Conservation (phyloP, 2,888 invertebrate species). For the Busseola fusca region DNA sequence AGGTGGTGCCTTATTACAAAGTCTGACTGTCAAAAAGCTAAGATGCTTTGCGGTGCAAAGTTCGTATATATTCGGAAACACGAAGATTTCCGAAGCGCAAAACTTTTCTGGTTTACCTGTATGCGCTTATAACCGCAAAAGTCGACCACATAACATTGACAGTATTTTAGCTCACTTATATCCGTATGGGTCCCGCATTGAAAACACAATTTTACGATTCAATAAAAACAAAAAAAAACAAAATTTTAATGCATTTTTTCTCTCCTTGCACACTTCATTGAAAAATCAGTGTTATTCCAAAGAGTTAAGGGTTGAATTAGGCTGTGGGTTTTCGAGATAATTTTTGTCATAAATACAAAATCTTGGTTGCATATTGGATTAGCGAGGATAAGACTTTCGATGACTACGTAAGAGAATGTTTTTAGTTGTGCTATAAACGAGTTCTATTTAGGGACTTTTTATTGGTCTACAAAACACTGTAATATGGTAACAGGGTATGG, state of each 20-base stretch:
- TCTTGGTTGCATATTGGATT: slow-evolving; percentile 20
- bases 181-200: slow-evolving; percentile 57
- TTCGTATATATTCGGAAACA: background rate
- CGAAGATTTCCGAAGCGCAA: background rate
- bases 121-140: slow-evolving; percentile 37
- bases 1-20: too few relatives aligned
- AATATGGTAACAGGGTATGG: background rate
- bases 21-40: too few relatives aligned
- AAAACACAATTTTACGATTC: slow-evolving; percentile 42
- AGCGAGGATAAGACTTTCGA: slow-evolving; percentile 37
- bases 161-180: slow-evolving; percentile 26
- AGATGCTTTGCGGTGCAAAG: too few relatives aligned
- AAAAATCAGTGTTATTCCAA: background rate
- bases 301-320: accelerated
- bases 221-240: slow-evolving; percentile 16
- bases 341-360: slow-evolving; percentile 57
- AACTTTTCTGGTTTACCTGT: background rate
- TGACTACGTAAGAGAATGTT: slow-evolving; percentile 4
- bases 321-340: slow-evolving; percentile 9
- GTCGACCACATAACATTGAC: slow-evolving; percentile 36
- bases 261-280: background rate
- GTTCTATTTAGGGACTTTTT: background rate
- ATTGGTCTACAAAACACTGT: slow-evolving; percentile 10
- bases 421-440: slow-evolving; percentile 3
- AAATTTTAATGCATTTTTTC: slow-evolving; percentile 43